Conservation (phyloP, 2,888 invertebrate genomes). For the Aradus depressus region DNA sequence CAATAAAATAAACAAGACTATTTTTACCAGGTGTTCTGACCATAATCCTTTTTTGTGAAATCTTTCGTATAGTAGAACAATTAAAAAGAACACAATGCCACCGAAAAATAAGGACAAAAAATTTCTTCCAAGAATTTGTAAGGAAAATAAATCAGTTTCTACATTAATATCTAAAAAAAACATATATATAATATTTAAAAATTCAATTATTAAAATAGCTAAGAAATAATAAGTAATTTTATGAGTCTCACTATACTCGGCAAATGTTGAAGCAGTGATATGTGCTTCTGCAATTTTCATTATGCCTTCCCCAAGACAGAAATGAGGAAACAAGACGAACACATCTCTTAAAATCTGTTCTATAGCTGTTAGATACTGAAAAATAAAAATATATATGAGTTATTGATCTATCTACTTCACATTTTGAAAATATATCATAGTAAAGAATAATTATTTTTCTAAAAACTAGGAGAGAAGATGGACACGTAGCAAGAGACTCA, state of each 20-base stretch:
- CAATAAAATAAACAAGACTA: not conserved
- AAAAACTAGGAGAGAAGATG: too few species aligned
- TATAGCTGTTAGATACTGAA: slow-evolving; percentile 19
- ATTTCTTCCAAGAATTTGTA: slow-evolving; percentile 56
- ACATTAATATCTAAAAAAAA: slow-evolving; percentile 18
- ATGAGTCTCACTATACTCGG: slow-evolving; percentile 19
- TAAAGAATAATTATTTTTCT: too few species aligned
- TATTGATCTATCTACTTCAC: too few species aligned
- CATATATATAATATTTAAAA: too few species aligned
- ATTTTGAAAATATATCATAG: too few species aligned
- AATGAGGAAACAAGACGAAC: slow-evolving; percentile 64
- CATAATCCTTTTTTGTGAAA: slow-evolving; percentile 37
- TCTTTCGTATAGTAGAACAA: slow-evolving; percentile 23
- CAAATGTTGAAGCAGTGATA: slow-evolving; percentile 32
- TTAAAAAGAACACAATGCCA: slow-evolving; percentile 39
- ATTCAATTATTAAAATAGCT: not conserved
- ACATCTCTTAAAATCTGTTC: slow-evolving; percentile 20
- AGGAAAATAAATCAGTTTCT: slow-evolving; percentile 36
- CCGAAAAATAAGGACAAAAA: slow-evolving; percentile 49
- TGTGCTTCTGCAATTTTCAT: slow-evolving; percentile 28
- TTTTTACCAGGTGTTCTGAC: slow-evolving; percentile 21
- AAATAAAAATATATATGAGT: slow-evolving; percentile 5
- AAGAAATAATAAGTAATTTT: not conserved
- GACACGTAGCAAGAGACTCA: too few species aligned
- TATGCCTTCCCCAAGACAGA: slow-evolving; percentile 72